Evolutionary conservation across 2,113 vertebrate genomes (phyloP), one percentile per base, ranked within the genome.

Genomic region (Sterna hirundo): DNA sequence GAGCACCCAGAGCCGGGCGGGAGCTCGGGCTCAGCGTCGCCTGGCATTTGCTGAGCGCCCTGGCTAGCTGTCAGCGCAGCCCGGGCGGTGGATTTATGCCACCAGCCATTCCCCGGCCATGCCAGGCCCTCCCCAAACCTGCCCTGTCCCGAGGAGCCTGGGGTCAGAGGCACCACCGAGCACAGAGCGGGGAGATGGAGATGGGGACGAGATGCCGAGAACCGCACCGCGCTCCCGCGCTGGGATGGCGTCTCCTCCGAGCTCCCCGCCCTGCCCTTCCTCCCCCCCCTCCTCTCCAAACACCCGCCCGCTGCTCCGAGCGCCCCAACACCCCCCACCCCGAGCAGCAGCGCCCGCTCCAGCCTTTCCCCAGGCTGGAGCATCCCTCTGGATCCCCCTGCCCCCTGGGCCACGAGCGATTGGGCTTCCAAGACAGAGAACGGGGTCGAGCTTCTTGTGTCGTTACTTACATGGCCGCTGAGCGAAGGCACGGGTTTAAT

Each of bases 391-490:
- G 34, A 69, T 49, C 47, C 47, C 47, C 21, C 47, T 22, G 47
- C 47, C 29, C 25, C 11, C 8, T 11, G 58, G 10, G 19, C 27
- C 32, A 23, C 0, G 1, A 57, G 20, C 16, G 15, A 7, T 0
- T 15, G 30, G 60, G 22, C 19, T 74, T 42, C 4, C 1, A 13
- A 58, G 49, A 30, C 11, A 22, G 23, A 86, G 36, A 47, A 57
- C 0, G 0, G 38, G 22, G 4, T 13, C 3, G 1, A 51, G 30
- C 7, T 54, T 51, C 13, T 34, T 1, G 47, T 13, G 38, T 27
- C 0, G 0, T 60, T 42, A 40, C 44, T 71, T 16, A 49, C 20
- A 11, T 52, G 3, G 0, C 6, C 32, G 86, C 70, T 13, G 70
- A 55, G 22, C 18, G 11, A 80, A 58, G 52, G 62, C 57, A 44